A percentile compares a stretch with the other conserved stretches of the same genome.
phyloP scores from a whole-genome alignment of 2,113 vertebrate species.

The Epinephelus lanceolatus region DNA sequence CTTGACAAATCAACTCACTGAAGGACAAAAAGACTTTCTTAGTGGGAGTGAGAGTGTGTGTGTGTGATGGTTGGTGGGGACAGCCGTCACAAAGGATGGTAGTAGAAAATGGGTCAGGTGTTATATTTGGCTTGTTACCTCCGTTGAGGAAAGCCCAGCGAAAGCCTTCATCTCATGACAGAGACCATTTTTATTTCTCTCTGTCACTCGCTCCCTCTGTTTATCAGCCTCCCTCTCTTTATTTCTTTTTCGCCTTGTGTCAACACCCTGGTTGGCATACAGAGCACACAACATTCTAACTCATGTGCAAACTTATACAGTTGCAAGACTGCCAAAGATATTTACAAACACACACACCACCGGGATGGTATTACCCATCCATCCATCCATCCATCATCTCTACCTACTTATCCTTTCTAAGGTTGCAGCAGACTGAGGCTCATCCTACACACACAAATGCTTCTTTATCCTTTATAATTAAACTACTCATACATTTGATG shows the following conservation, averaged over 20 bases:
- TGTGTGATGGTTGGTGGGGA: slow-evolving; percentile 15
- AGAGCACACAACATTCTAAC: too few species aligned
- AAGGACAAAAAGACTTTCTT: slow-evolving; percentile 52
- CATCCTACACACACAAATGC: too few species aligned
- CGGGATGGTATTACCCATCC: too few species aligned
- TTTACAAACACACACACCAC: background rate
- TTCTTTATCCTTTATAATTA: too few species aligned
- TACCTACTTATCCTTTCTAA: too few species aligned
- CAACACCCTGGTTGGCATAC: too few species aligned
- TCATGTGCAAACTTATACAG: too few species aligned
- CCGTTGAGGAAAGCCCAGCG: slow-evolving; percentile 53
- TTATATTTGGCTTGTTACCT: slow-evolving; percentile 73
- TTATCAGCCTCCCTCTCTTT: background rate
- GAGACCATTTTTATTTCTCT: slow-evolving; percentile 1
- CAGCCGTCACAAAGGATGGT: slow-evolving; percentile 19
- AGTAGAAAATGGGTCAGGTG: slow-evolving; percentile 72
- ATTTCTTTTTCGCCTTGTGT: background rate
- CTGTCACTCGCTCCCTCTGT: background rate
- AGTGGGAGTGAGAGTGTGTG: background rate
- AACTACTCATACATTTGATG: too few species aligned
- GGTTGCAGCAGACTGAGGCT: too few species aligned
- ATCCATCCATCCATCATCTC: too few species aligned
- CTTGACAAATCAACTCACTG: background rate
- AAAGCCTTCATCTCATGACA: slow-evolving; percentile 30
- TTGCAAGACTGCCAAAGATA: too few species aligned